Evolutionary conservation across 2,888 invertebrate genomes (phyloP).

Genomic region (Euzophera pinguis): DNA sequence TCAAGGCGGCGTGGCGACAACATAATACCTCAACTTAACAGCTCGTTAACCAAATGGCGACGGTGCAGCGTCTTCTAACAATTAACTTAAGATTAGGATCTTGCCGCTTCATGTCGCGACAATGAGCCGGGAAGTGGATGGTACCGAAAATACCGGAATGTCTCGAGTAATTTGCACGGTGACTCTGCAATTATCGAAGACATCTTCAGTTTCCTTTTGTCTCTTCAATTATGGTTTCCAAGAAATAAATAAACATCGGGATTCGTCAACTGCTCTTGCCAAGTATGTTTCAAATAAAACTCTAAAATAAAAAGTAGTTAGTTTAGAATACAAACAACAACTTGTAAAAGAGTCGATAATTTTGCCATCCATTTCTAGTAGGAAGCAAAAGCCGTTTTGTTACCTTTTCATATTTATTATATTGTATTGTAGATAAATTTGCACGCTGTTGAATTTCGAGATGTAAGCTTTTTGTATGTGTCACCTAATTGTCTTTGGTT

Average conservation of each 20-base stretch:
- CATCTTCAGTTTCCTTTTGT: background rate
- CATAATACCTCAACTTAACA: conserved; percentile 60
- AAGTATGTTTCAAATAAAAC: too few relatives aligned
- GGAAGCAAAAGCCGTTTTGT: too few relatives aligned
- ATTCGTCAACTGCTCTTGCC: too few relatives aligned
- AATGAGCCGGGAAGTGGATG: conserved; percentile 27
- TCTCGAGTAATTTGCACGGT: conserved; percentile 17
- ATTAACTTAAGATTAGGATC: conserved; percentile 63
- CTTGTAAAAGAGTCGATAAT: too few relatives aligned
- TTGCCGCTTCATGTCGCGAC: conserved; percentile 43
- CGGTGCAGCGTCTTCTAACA: conserved; percentile 45
- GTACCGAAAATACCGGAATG: conserved; percentile 14
- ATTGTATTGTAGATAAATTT: too few relatives aligned
- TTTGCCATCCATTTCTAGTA: too few relatives aligned
- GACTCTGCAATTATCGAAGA: conserved; percentile 10
- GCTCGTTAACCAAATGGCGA: conserved; percentile 56
- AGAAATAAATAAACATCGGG: too few relatives aligned
- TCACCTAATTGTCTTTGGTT: background rate
- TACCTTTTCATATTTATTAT: too few relatives aligned
- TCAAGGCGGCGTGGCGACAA: conserved; percentile 23
- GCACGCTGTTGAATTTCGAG: too few relatives aligned
- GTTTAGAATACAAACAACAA: too few relatives aligned
- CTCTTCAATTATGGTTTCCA: background rate
- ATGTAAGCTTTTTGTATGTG: too few relatives aligned
- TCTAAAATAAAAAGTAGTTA: too few relatives aligned